Percentiles rank a stretch among this genome's conserved stretches.
Conservation (phyloP, 2,113 vertebrate genomes). For the Struthidea cinerea region DNA sequence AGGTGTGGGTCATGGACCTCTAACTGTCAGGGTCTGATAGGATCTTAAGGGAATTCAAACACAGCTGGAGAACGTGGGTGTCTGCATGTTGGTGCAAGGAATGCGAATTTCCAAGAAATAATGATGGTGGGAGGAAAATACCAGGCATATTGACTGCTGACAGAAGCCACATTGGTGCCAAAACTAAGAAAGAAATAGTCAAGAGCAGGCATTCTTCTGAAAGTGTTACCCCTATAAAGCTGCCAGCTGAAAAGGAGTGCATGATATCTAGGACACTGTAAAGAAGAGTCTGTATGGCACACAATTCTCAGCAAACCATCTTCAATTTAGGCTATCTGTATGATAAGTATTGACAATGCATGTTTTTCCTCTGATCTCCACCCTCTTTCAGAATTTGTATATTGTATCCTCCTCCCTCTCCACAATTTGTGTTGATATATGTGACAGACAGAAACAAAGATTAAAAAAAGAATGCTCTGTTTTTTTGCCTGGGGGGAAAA, state of each 20-base stretch:
- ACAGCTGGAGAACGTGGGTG: conserved; percentile 17
- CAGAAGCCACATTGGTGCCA: background rate
- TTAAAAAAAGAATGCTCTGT: background rate
- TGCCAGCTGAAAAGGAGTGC: background rate
- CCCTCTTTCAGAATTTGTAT: background rate
- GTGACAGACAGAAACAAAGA: conserved; percentile 1
- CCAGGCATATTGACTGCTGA: background rate
- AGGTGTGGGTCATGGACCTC: background rate
- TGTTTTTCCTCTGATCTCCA: background rate
- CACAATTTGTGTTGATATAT: background rate
- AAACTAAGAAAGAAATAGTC: background rate
- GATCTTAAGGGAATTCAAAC: conserved; percentile 23
- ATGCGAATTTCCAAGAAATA: conserved; percentile 48
- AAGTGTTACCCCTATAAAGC: background rate
- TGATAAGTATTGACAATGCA: background rate
- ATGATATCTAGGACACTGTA: background rate
- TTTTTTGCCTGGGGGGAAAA: background rate
- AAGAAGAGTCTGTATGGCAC: background rate
- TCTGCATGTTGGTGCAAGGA: conserved; percentile 30
- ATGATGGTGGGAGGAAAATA: conserved; percentile 25
- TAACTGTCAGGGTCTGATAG: background rate
- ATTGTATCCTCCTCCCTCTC: background rate
- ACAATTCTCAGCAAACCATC: background rate
- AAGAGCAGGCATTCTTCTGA: background rate
- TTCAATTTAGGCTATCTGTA: background rate